Conservation (phyloP, 2,113 vertebrate genomes). For the Campylomormyrus tamandua region DNA sequence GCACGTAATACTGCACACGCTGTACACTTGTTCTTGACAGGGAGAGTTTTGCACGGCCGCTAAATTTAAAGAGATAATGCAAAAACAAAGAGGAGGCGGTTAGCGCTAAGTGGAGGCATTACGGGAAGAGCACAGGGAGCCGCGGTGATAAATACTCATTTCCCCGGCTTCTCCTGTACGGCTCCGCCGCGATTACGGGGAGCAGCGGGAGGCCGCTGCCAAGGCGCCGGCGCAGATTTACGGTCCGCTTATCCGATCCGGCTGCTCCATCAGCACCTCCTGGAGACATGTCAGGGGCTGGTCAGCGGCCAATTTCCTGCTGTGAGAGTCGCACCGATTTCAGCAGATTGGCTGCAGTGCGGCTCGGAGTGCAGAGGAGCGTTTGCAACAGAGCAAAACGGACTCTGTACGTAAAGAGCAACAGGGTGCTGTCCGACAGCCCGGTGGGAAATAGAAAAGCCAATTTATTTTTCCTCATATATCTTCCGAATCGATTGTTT, state of each 20-base stretch:
- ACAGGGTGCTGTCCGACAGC: not conserved
- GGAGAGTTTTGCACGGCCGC: not conserved
- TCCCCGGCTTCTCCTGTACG: not conserved
- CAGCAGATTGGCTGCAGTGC: not conserved
- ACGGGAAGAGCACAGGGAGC: not conserved
- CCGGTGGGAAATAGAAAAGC: not conserved
- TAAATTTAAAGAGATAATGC: not conserved
- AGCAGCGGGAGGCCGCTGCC: not conserved
- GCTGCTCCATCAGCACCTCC: conserved; percentile 6
- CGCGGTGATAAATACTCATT: not conserved
- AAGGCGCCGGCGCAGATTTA: not conserved
- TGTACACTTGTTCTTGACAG: not conserved
- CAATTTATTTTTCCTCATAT: not conserved
- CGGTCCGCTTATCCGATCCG: not conserved
- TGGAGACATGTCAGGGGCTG: not conserved
- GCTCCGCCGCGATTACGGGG: not conserved
- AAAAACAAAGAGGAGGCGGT: not conserved
- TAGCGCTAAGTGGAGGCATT: not conserved
- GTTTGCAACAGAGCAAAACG: not conserved
- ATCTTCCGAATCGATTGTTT: not conserved
- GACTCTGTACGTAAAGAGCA: not conserved
- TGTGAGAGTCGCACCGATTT: not conserved
- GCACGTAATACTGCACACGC: not conserved
- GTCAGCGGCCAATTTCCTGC: not conserved
- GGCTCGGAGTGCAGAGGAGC: not conserved